Conservation (phyloP, 2,797 vertebrate species). For the Dallia pectoralis region DNA sequence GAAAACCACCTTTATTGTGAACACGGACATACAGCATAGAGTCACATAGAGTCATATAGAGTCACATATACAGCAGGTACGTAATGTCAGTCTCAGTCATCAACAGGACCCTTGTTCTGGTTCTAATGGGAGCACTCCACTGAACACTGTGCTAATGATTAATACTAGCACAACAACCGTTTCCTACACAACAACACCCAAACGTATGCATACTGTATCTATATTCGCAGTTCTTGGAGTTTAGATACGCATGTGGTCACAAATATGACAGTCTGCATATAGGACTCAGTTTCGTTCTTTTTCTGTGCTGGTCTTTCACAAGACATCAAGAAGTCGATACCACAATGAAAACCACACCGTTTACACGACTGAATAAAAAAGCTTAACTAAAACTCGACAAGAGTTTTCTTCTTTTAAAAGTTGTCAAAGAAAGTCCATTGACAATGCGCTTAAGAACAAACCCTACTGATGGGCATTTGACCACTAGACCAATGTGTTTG, state of each 20-base stretch:
- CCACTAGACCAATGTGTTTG: neutral
- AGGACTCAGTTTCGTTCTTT: no score
- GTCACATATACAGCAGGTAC: conserved; percentile 6
- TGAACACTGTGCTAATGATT: neutral
- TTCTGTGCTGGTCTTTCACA: no score
- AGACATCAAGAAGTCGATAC: no score
- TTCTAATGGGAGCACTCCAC: neutral
- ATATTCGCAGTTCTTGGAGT: no score
- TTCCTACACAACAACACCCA: neutral
- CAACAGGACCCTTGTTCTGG: neutral
- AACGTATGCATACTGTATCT: neutral
- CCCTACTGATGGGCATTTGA: neutral
- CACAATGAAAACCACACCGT: no score
- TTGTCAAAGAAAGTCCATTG: neutral
- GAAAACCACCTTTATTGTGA: no score
- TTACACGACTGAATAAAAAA: no score
- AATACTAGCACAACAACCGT: neutral
- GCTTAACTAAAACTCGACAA: no score
- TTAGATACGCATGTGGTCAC: no score
- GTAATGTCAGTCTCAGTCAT: neutral
- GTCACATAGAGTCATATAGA: no score
- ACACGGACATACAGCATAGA: no score
- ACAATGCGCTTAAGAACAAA: neutral
- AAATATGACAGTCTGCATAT: no score
- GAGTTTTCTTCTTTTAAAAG: neutral